Conservation (phyloP, 2,797 vertebrate species). For the Muraenolepis orangiensis region DNA sequence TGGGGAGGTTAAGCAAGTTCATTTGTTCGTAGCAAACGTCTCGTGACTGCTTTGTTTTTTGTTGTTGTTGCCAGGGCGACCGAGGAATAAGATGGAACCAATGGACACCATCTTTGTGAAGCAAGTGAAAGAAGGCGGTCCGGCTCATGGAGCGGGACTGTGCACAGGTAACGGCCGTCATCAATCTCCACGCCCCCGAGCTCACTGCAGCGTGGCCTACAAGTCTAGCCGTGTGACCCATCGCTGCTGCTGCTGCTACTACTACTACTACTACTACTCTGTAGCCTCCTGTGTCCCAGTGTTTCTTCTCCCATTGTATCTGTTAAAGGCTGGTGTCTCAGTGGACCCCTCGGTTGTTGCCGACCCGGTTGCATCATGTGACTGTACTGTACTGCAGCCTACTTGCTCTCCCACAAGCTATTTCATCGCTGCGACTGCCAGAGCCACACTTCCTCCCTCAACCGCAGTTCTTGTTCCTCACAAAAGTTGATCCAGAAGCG, state of each 20-base stretch:
- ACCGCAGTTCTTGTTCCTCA: neutral
- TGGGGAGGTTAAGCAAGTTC: neutral
- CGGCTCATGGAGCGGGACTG: constrained; percentile 89
- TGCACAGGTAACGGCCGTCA: constrained; percentile 83
- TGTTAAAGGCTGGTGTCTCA: neutral
- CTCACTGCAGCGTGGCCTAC: neutral
- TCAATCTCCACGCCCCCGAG: constrained; percentile 15
- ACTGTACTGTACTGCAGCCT: neutral
- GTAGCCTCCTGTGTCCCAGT: neutral
- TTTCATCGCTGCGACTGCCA: neutral
- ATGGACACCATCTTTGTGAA: constrained; percentile 99
- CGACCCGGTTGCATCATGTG: constrained; percentile 2
- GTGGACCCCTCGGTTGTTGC: too few species aligned
- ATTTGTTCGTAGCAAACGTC: neutral
- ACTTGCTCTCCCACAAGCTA: neutral
- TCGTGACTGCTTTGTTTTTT: neutral
- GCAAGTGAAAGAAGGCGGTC: constrained; percentile 94
- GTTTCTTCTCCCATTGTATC: neutral
- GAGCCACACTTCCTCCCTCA: constrained; percentile 1
- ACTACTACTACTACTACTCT: too few species aligned
- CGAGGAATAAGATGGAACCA: constrained; percentile 86
- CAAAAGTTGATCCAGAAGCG: neutral
- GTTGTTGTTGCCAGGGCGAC: constrained; percentile 77
- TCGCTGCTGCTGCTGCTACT: too few species aligned
- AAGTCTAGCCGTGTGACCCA: neutral